These are phyloP conservation scores for Chydorus sphaericus DNA, from an alignment of 2,888 invertebrate genomes.

Conservation along the genomic window DNA sequence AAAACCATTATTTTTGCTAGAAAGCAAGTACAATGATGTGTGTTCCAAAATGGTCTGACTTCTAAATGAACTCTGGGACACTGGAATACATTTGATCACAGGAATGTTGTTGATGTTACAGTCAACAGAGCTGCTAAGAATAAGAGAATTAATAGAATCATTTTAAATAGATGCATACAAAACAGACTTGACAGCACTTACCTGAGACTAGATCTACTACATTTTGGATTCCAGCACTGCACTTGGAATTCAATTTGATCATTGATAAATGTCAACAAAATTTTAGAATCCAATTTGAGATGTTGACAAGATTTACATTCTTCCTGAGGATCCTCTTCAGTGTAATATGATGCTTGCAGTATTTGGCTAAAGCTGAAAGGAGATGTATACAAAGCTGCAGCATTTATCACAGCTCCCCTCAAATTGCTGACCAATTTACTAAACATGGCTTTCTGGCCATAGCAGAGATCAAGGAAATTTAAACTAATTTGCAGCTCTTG, in stretches of 20 bases:
- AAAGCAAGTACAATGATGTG: neutral
- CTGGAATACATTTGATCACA: neutral
- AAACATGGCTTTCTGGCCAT: neutral
- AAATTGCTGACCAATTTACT: neutral
- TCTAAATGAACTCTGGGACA: neutral
- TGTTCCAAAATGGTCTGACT: neutral
- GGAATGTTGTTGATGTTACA: neutral
- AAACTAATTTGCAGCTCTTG: neutral
- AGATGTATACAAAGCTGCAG: neutral
- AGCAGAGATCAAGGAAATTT: neutral
- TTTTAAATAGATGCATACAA: too few species aligned
- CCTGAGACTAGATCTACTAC: neutral
- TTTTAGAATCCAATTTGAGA: neutral
- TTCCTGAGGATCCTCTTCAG: neutral
- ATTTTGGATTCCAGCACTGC: neutral
- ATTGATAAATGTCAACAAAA: neutral
- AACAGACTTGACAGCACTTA: neutral
- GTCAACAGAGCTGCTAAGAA: neutral
- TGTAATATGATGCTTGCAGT: neutral
- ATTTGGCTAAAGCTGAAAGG: slow-evolving; percentile 3
- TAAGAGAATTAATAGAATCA: neutral
- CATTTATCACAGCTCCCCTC: neutral
- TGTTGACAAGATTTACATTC: neutral
- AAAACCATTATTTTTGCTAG: neutral
- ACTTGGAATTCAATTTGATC: neutral